Evolutionary conservation across 2,797 vertebrate species (phyloP).

Genomic region (Emys orbicularis): DNA sequence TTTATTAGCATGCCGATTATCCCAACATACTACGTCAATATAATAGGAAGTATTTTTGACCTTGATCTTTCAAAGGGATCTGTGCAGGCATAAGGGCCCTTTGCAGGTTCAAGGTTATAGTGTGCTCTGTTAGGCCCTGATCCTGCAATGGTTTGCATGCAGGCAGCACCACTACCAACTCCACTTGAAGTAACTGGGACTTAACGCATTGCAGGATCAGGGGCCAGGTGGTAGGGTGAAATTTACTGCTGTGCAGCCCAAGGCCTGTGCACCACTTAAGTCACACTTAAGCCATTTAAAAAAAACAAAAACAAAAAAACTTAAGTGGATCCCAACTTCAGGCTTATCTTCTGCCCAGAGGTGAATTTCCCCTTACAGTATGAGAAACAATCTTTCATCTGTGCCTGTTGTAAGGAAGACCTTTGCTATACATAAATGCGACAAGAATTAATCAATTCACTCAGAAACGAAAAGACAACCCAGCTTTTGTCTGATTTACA

Average conservation of each 20-base stretch:
- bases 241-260: neutral
- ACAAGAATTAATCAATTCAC: conserved; percentile 70
- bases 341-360: conserved; percentile 52
- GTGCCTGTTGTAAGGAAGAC: conserved; percentile 42
- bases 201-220: rapidly evolving
- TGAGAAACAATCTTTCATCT: conserved; percentile 44
- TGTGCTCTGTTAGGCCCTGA: neutral
- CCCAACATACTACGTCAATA: neutral
- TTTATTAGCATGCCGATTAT: neutral
- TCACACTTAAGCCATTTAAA: neutral
- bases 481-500: conserved; percentile 57
- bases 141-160: neutral
- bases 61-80: neutral
- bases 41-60: neutral
- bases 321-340: neutral
- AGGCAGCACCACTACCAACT: rapidly evolving
- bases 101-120: neutral
- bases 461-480: conserved; percentile 55
- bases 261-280: conserved; percentile 1
- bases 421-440: conserved; percentile 4
- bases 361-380: conserved; percentile 18
- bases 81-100: neutral
- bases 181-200: neutral
- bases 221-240: neutral
- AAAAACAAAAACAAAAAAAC: neutral